phyloP scores from a whole-genome alignment of 2,113 vertebrate species.

The Oncorhynchus masou region DNA sequence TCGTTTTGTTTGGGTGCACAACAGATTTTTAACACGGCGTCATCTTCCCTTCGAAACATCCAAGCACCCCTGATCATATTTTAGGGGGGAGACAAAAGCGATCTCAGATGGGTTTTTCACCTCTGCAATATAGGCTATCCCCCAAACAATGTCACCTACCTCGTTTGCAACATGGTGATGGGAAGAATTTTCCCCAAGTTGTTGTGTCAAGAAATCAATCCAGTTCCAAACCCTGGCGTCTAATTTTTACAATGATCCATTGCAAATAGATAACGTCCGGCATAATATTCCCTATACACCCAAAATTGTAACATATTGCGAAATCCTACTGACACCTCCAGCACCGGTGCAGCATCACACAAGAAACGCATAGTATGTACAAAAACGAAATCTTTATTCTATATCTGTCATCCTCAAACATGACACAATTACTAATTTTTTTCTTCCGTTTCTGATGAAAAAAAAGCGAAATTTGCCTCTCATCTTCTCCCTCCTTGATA shows the following conservation, averaged over 20 bases:
- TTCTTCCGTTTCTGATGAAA: constrained; percentile 61
- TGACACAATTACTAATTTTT: constrained; percentile 45
- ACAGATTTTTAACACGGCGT: constrained; percentile 74
- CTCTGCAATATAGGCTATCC: constrained; percentile 41
- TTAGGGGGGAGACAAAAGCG: constrained; percentile 61
- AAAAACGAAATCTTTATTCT: constrained; percentile 22
- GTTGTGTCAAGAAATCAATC: constrained; percentile 40
- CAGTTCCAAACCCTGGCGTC: constrained; percentile 38
- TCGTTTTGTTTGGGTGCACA: constrained; percentile 71
- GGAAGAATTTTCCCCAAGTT: constrained; percentile 33
- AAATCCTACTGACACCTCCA: constrained; percentile 26
- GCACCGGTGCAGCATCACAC: constrained; percentile 32
- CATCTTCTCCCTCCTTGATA: constrained; percentile 55
- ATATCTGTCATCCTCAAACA: constrained; percentile 30
- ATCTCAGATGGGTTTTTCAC: constrained; percentile 44
- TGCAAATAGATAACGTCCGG: constrained; percentile 32
- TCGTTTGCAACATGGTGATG: constrained; percentile 56
- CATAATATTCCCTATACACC: constrained; percentile 31
- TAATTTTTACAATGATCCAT: constrained; percentile 32
- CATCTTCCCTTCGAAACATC: constrained; percentile 77
- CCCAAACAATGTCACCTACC: constrained; percentile 66
- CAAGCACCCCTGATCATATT: constrained; percentile 83
- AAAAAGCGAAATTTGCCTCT: constrained; percentile 52
- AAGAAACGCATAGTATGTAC: constrained; percentile 38
- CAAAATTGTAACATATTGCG: constrained; percentile 40